A percentile compares a stretch with the other conserved stretches of the same genome.
These are phyloP conservation scores for Burhinus oedicnemus DNA, from an alignment of 2,113 vertebrate genomes.

Conservation along the genomic window DNA sequence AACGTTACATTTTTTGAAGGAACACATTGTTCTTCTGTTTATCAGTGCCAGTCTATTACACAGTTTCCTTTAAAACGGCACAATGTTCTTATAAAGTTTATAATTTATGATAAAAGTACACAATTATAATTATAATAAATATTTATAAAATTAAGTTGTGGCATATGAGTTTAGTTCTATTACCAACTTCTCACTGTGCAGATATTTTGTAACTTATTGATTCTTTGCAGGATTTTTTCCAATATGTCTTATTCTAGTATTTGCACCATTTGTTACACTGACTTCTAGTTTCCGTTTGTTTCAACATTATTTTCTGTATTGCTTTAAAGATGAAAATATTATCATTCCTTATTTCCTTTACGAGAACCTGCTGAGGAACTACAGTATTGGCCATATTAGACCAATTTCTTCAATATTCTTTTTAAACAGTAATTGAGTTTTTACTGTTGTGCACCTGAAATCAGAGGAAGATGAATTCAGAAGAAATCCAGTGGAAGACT, in stretches of 20 bases:
- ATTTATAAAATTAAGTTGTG: neutral
- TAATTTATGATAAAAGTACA: neutral
- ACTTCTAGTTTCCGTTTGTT: neutral
- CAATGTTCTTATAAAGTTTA: neutral
- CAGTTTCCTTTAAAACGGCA: neutral
- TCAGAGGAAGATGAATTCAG: neutral
- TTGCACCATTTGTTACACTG: neutral
- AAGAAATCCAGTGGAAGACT: neutral
- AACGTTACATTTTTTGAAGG: neutral
- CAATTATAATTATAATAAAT: neutral
- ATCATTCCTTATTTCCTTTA: neutral
- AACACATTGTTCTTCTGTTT: neutral
- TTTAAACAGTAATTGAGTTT: neutral
- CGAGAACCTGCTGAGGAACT: neutral
- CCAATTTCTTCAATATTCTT: neutral
- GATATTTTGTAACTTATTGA: neutral
- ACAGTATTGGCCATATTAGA: neutral
- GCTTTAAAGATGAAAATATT: neutral
- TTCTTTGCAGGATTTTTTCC: neutral
- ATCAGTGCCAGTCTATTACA: neutral
- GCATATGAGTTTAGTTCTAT: neutral
- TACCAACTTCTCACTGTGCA: neutral
- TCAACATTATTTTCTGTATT: neutral
- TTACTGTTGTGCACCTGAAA: neutral
- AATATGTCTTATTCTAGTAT: neutral